phyloP scores from a whole-genome alignment of 2,113 vertebrate species.

The Galemys pyrenaicus region DNA sequence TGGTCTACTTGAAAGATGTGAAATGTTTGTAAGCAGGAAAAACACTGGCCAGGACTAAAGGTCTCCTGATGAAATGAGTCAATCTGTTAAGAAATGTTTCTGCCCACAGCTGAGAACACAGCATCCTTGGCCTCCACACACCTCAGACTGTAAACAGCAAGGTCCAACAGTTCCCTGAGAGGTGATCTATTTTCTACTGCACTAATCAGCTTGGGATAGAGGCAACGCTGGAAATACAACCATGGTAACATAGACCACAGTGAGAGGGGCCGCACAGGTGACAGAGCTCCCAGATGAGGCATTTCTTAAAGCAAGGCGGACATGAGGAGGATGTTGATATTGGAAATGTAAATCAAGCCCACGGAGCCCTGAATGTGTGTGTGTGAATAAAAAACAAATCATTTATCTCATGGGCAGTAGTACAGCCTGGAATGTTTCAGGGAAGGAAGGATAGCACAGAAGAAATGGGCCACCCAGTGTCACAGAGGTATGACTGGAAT shows the following conservation, averaged over 20 bases:
- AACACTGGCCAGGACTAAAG: not conserved
- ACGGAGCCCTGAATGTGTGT: fast-evolving
- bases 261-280: not conserved
- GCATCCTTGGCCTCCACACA: not conserved
- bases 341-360: not conserved
- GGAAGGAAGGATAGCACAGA: not conserved
- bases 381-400: not conserved
- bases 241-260: fast-evolving
- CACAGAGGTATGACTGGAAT: not conserved
- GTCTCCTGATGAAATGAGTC: slow-evolving; percentile 45
- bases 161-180: not conserved
- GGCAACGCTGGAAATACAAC: not conserved
- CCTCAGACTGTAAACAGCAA: not conserved
- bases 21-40: slow-evolving; percentile 12
- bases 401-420: not conserved
- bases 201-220: not conserved
- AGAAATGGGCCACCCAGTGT: not conserved
- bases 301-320: not conserved
- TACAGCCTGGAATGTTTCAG: not conserved
- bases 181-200: not conserved
- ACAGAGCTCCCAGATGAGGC: not conserved
- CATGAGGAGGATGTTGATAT: fast-evolving
- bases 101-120: not conserved
- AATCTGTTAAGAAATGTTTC: slow-evolving; percentile 30
- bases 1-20: not conserved